Evolutionary conservation across 1,140 invertebrate genomes (phyloP).

Genomic region (Caenorhabditis tropicalis): DNA sequence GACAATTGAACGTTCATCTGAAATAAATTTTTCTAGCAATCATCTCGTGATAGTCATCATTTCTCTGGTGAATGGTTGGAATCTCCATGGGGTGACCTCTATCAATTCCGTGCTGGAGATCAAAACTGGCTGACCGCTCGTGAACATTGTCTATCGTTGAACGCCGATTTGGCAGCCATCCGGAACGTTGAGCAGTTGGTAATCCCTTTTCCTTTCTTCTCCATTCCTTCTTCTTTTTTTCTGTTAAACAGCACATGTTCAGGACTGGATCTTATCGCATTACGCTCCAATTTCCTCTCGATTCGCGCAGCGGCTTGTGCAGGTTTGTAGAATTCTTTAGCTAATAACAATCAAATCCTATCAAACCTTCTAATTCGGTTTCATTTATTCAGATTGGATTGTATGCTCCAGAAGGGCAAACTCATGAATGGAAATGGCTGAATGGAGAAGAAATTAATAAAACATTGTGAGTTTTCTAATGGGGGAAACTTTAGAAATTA

Average conservation of each 20-base stretch:
- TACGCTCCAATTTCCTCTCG: constrained; percentile 27
- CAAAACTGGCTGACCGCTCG: constrained; percentile 28
- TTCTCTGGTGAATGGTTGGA: constrained; percentile 14
- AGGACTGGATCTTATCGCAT: constrained; percentile 44
- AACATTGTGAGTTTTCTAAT: not conserved
- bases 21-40: no score
- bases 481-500: not conserved
- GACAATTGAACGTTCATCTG: no score
- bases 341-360: not conserved
- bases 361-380: not conserved
- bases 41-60: not conserved
- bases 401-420: constrained; percentile 35
- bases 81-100: constrained; percentile 41
- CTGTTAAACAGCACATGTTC: constrained; percentile 34
- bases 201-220: constrained; percentile 14
- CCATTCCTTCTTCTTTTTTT: not conserved
- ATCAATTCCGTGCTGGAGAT: constrained; percentile 37
- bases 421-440: constrained; percentile 35
- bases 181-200: constrained; percentile 40
- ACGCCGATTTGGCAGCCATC: constrained; percentile 40
- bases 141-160: constrained; percentile 31
- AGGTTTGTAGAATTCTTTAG: constrained; percentile 3
- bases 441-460: constrained; percentile 27
- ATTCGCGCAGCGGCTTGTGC: constrained; percentile 16
- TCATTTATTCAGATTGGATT: constrained; percentile 18